A percentile compares a stretch with the other conserved stretches of the same genome.
These are phyloP conservation scores for Trichopoda pennipes DNA, from an alignment of 2,888 invertebrate genomes.

Conservation along the genomic window DNA sequence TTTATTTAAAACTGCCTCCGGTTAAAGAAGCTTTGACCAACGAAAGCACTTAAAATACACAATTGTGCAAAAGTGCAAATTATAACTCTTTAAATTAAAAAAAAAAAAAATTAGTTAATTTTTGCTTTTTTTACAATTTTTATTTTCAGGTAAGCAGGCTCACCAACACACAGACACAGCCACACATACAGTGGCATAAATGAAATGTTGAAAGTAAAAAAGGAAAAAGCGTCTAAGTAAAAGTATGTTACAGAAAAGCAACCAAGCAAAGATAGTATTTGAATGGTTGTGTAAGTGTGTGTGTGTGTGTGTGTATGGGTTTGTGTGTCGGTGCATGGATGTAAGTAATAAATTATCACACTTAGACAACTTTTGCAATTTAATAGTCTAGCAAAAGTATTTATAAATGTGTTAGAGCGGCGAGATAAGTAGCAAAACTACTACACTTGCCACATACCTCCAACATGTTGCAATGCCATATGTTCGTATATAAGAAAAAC, in stretches of 20 bases:
- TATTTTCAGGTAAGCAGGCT: conserved; percentile 19
- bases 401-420: conserved; percentile 61
- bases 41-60: background rate
- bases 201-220: conserved; percentile 19
- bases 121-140: conserved; percentile 19
- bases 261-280: background rate
- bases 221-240: background rate
- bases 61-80: background rate
- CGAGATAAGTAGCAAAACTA: conserved; percentile 59
- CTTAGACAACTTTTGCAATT: conserved; percentile 66
- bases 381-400: conserved; percentile 64
- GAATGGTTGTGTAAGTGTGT: background rate
- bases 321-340: conserved; percentile 6
- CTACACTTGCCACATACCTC: conserved; percentile 46
- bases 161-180: background rate
- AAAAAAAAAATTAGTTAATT: conserved; percentile 26
- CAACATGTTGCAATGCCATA: conserved; percentile 33
- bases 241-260: background rate
- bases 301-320: background rate
- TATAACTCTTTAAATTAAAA: background rate
- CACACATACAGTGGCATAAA: background rate
- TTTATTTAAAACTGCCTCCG: too few relatives aligned
- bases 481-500: background rate
- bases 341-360: conserved; percentile 63
- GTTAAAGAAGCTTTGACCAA: background rate